phyloP scores from a whole-genome alignment of 2,888 invertebrate genomes.

The Drosophila formosana region DNA sequence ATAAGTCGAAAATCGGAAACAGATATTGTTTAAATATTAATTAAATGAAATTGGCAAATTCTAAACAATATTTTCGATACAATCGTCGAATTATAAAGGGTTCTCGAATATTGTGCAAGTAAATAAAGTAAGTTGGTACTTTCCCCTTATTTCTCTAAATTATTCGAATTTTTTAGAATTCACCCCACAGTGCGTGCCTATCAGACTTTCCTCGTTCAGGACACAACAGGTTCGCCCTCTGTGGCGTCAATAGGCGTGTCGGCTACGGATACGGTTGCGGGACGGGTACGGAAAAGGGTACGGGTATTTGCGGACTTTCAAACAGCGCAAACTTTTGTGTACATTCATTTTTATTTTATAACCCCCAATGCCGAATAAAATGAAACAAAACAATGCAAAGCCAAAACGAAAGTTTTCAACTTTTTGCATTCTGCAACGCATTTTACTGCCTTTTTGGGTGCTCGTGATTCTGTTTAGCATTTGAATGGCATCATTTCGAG shows the following conservation, averaged over 20 bases:
- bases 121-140: no score
- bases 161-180: not conserved
- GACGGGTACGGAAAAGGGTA: slow-evolving; percentile 3
- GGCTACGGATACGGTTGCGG: slow-evolving; percentile 6
- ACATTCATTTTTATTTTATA: slow-evolving; percentile 77
- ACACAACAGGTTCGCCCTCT: slow-evolving; percentile 16
- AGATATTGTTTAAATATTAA: no score
- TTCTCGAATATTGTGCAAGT: no score
- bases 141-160: no score
- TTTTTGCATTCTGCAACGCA: slow-evolving; percentile 58
- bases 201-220: slow-evolving; percentile 5
- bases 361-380: slow-evolving; percentile 63
- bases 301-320: slow-evolving; percentile 63
- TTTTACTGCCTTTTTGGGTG: slow-evolving; percentile 35
- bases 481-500: slow-evolving; percentile 68
- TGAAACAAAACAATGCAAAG: slow-evolving; percentile 29
- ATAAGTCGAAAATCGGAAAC: no score
- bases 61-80: no score
- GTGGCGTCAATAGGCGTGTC: slow-evolving; percentile 42
- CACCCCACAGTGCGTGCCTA: slow-evolving; percentile 13
- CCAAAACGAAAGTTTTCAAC: slow-evolving; percentile 73
- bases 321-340: slow-evolving; percentile 65
- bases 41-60: no score
- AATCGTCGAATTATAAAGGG: no score
- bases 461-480: slow-evolving; percentile 63